Evolutionary conservation across 2,113 vertebrate genomes (phyloP), one percentile per base, ranked within the genome.

Genomic region (Entosphenus tridentatus): DNA sequence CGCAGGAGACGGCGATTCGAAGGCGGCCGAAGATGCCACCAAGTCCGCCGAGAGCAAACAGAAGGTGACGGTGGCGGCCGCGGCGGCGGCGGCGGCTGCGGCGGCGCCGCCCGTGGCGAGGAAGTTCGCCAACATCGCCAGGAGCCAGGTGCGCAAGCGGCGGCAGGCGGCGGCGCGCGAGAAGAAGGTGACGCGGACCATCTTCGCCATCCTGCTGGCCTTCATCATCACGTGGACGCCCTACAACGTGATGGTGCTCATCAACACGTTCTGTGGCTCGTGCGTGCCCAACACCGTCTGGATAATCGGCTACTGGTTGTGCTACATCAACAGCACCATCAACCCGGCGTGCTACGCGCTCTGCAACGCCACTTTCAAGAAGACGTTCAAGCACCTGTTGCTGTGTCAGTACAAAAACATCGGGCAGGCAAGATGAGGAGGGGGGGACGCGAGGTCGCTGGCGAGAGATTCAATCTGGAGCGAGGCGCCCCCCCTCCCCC

Each of bases 141-240:
- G 92, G 59, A 98, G 89, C 77, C 93, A 98, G 75, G 87, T 98
- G 67, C 86, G 88, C 75, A 88, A 95, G 77, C 93, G 93, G 78
- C 79, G 93, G 71, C 91, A 98, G 77, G 95, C 96, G 90, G 93
- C 90, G 0, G 93, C 93, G 14, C 80, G 92, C 70, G 90, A 96
- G 75, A 95, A 93, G 77, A 98, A 98, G 76, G 92, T 98, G 72
- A 97, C 92, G 9, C 83, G 92, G 74, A 98, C 93, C 59, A 98
- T 98, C 77, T 97, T 98, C 69, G 93, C 93, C 75, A 98, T 98
- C 75, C 80, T 97, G 72, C 77, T 98, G 72, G 88, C 92, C 68
- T 98, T 98, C 80, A 97, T 98, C 75, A 77, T 96, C 72, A 98
- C 93, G 6, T 98, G 93, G 93, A 95, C 93, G 0, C 93, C 93